A percentile compares a stretch with the other conserved stretches of the same genome.
These are phyloP conservation scores for Caradrina kadenii DNA, from an alignment of 2,888 invertebrate genomes.

Conservation along the genomic window DNA sequence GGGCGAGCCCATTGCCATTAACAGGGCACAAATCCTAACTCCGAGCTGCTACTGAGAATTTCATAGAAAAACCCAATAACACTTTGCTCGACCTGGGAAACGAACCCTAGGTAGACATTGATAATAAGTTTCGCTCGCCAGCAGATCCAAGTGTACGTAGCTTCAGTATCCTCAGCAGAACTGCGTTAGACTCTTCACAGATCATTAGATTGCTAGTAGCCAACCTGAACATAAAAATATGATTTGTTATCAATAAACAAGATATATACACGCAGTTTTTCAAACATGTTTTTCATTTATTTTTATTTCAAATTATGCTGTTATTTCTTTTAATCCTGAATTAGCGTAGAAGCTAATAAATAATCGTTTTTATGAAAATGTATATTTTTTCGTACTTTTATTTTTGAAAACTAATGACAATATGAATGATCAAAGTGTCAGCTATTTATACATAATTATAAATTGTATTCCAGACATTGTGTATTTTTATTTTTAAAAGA, in stretches of 20 bases:
- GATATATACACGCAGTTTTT: conserved; percentile 22
- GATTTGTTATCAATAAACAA: conserved; percentile 40
- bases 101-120: no score
- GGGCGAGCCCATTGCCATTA: no score
- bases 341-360: conserved; percentile 46
- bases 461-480: conserved; percentile 9
- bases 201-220: background rate
- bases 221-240: conserved; percentile 45
- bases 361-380: conserved; percentile 44
- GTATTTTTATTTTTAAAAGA: background rate
- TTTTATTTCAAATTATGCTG: conserved; percentile 30
- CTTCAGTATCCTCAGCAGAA: no score
- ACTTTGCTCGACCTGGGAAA: no score
- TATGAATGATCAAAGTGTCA: conserved; percentile 52
- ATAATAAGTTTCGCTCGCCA: no score
- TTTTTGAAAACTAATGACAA: conserved; percentile 51
- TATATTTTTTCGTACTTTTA: conserved; percentile 47
- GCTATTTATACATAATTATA: conserved; percentile 37
- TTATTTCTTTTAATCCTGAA: conserved; percentile 48
- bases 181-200: background rate
- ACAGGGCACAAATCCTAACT: no score
- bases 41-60: no score
- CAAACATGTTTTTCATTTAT: conserved; percentile 33
- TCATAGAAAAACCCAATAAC: no score
- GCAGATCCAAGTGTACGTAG: no score